These are phyloP conservation scores for Trididemnum clinides DNA, from an alignment of 23 tunicate species.

Conservation along the genomic window DNA sequence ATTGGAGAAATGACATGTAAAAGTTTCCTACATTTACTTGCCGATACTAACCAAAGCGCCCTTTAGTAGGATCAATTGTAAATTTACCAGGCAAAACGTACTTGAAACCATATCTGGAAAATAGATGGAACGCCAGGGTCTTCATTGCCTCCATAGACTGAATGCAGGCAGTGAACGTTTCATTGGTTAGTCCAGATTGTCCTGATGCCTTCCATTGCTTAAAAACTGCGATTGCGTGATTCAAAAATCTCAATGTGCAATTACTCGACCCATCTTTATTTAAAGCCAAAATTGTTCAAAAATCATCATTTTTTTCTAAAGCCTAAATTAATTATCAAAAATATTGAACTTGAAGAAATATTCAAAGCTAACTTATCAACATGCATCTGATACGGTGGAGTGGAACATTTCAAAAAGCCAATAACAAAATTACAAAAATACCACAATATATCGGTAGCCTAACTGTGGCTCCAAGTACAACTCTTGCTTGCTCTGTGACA, in stretches of 20 bases:
- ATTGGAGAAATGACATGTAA: not conserved
- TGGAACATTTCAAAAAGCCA: too few relatives aligned
- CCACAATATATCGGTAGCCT: too few relatives aligned
- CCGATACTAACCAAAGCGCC: constrained; percentile 13
- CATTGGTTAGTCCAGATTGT: not conserved
- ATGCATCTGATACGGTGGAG: too few relatives aligned
- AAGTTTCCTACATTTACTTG: constrained; percentile 27
- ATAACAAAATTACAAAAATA: too few relatives aligned
- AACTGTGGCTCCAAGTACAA: too few relatives aligned
- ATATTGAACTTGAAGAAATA: too few relatives aligned
- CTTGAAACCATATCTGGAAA: not conserved
- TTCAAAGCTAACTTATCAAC: too few relatives aligned
- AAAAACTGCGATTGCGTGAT: not conserved
- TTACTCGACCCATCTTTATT: too few relatives aligned
- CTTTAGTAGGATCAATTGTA: not conserved
- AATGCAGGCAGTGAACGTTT: constrained; percentile 14
- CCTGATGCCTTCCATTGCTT: not conserved
- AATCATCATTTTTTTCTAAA: not conserved
- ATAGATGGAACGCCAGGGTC: not conserved
- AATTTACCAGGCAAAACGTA: constrained; percentile 14
- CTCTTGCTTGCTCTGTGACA: too few relatives aligned
- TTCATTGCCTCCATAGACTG: constrained; percentile 8
- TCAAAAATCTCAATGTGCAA: not conserved
- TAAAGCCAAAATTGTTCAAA: too few relatives aligned
- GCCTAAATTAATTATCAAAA: too few relatives aligned